These are phyloP conservation scores for Proales similis DNA, from an alignment of 1,140 invertebrate genomes.

Conservation along the genomic window DNA sequence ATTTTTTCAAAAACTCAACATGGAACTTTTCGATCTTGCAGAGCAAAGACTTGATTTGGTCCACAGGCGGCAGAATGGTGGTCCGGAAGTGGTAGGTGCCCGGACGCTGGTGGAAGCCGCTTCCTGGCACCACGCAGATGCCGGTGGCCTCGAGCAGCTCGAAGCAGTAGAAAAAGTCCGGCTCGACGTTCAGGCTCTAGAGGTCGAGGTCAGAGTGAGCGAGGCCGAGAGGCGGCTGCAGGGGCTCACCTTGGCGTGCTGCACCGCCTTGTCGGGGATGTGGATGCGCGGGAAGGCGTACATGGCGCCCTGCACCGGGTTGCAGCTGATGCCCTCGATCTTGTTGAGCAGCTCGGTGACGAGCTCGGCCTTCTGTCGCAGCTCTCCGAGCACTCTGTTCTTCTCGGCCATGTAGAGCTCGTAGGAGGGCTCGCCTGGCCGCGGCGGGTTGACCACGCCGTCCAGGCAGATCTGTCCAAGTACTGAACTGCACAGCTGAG, in stretches of 20 bases:
- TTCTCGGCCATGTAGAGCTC: slow-evolving; percentile 63
- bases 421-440: slow-evolving; percentile 70
- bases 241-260: slow-evolving; percentile 51
- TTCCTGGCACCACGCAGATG: slow-evolving; percentile 78
- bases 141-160: slow-evolving; percentile 83
- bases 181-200: no score
- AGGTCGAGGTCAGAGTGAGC: no score
- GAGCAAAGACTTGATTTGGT: slow-evolving; percentile 75
- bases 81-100: slow-evolving; percentile 89
- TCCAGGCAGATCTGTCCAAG: slow-evolving; percentile 31
- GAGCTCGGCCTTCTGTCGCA: slow-evolving; percentile 69
- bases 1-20: slow-evolving; percentile 65
- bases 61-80: slow-evolving; percentile 79
- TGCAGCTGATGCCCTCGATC: slow-evolving; percentile 78
- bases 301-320: slow-evolving; percentile 73
- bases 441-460: slow-evolving; percentile 54
- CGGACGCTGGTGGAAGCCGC: slow-evolving; percentile 84
- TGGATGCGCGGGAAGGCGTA: slow-evolving; percentile 76
- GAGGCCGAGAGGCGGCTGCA: no score
- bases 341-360: slow-evolving; percentile 82
- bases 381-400: slow-evolving; percentile 65
- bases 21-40: slow-evolving; percentile 77
- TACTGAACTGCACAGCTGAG: slow-evolving; percentile 33
- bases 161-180: slow-evolving; percentile 90
- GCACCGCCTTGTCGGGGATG: slow-evolving; percentile 53